These are phyloP conservation scores for Pheosia gnoma DNA, from an alignment of 2,888 invertebrate genomes.

Conservation along the genomic window DNA sequence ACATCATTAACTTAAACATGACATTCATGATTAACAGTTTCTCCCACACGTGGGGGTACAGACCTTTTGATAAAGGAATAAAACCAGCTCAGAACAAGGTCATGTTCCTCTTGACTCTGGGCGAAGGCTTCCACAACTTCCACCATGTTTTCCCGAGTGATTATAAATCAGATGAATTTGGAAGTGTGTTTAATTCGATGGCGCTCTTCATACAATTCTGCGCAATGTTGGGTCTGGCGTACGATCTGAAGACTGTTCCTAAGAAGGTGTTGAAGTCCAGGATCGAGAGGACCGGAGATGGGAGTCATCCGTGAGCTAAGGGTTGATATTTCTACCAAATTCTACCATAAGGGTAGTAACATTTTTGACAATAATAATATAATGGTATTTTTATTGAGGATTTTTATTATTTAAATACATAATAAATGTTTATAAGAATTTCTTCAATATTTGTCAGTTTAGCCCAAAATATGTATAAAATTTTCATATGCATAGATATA, in stretches of 20 bases:
- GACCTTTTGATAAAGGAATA: conserved; percentile 62
- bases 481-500: no score
- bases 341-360: background rate
- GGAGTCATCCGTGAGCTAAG: background rate
- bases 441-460: no score
- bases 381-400: no score
- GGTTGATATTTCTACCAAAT: background rate
- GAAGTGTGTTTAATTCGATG: conserved; percentile 51
- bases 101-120: conserved; percentile 10
- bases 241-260: conserved; percentile 17
- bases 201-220: conserved; percentile 9
- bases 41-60: conserved; percentile 77
- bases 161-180: conserved; percentile 58
- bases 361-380: no score
- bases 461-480: no score
- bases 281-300: conserved; percentile 18
- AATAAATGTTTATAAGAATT: no score
- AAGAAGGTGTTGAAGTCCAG: conserved; percentile 13
- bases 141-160: conserved; percentile 77
- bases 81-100: conserved; percentile 9
- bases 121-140: conserved; percentile 90
- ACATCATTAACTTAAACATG: conserved; percentile 79
- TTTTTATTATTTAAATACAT: no score
- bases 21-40: conserved; percentile 86
- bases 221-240: conserved; percentile 19